Evolutionary conservation across 2,888 invertebrate genomes (phyloP), one percentile per base, ranked within the genome.

Genomic region (Nomada fabriciana): DNA sequence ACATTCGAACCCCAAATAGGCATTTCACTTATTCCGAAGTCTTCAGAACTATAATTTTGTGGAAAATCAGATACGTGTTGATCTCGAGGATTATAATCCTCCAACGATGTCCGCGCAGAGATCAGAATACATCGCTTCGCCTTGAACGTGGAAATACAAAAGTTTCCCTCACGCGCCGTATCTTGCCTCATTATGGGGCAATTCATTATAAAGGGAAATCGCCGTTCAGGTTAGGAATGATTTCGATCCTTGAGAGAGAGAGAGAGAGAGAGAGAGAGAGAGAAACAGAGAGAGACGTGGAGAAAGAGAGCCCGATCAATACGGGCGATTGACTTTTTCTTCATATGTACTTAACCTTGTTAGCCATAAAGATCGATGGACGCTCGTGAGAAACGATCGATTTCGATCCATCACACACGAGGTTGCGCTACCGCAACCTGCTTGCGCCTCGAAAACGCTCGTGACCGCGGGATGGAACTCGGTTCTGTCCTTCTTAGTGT

Each of bases 231-330:
- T 86, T 82, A 68, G 68, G 59, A 84, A 74, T 80, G 82, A 84
- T 88, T 84, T 88, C 86, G 80, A 85, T 87, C 87, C 80, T 71
- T 67, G n/a, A n/a, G n/a, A n/a, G n/a, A n/a, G n/a, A n/a, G n/a
- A n/a, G n/a, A n/a, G n/a, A n/a, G n/a, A n/a, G n/a, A n/a, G n/a
- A n/a, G n/a, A n/a, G n/a, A n/a, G n/a, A n/a, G n/a, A n/a, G n/a
- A n/a, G n/a, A n/a, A n/a, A n/a, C 36, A 11, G 43, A 50, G 70
- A 64, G 68, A 72, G 59, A 43, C 42, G 57, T 20, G 53, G 65
- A 80, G 60, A 87, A 78, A 69, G 85, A 76, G 68, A 77, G 80
- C 71, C 80, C 81, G 84, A 79, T 87, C 84, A 73, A 77, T 64
- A 75, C 64, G 52, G 73, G 70, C 76, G 63, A 72, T 65, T 76